Percentiles rank a stretch among this genome's conserved stretches.
These are phyloP conservation scores for Drosophila stalkeri DNA, from an alignment of 2,888 invertebrate species.

Conservation along the genomic window DNA sequence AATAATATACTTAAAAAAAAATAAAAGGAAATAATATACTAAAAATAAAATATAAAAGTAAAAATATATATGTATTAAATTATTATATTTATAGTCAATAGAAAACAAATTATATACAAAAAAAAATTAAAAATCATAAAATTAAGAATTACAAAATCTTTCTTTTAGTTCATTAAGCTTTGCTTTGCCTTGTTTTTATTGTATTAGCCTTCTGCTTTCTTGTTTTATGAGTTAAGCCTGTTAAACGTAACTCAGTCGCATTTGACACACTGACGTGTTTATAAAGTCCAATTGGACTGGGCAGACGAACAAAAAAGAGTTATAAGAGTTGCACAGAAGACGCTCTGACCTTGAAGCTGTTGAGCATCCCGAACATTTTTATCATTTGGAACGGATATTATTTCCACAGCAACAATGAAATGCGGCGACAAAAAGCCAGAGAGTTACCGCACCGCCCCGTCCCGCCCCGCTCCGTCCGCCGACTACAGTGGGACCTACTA, in stretches of 20 bases:
- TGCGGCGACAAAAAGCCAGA: constrained; percentile 71
- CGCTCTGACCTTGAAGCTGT: constrained; percentile 71
- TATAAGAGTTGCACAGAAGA: constrained; percentile 29
- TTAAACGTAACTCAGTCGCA: constrained; percentile 68
- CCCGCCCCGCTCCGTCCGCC: background rate
- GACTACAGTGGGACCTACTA: background rate
- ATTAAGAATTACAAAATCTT: background rate
- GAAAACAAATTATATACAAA: background rate
- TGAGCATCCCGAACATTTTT: constrained; percentile 56
- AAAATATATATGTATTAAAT: background rate
- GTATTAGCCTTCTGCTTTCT: background rate
- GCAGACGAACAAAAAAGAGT: constrained; percentile 25
- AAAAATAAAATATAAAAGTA: constrained; percentile 18
- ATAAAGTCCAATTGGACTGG: constrained; percentile 45
- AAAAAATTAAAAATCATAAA: background rate
- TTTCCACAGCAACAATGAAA: constrained; percentile 75
- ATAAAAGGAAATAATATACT: background rate
- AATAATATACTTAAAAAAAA: constrained; percentile 1
- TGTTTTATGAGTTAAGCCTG: constrained; percentile 22
- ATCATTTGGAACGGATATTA: constrained; percentile 73
- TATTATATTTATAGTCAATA: background rate
- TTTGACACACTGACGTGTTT: constrained; percentile 78
- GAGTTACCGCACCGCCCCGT: background rate
- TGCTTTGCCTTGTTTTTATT: background rate
- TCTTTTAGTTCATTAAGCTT: background rate